phyloP scores from a whole-genome alignment of 2,888 invertebrate species.

The Psylliodes chrysocephalus region DNA sequence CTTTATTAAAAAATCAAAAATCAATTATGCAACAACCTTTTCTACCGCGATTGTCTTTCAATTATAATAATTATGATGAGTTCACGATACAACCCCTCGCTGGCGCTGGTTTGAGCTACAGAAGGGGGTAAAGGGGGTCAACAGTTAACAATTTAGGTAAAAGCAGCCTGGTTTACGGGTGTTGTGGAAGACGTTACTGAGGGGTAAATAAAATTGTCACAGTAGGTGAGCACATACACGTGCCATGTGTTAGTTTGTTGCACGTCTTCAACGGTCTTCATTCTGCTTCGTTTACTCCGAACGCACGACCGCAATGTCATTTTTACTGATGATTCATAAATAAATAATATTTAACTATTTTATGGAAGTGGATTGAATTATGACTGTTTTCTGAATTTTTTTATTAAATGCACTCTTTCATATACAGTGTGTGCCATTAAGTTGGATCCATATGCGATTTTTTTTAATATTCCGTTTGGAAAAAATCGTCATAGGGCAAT shows the following conservation, averaged over 20 bases:
- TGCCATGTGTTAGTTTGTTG: conserved; percentile 50
- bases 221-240: conserved; percentile 51
- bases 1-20: no score
- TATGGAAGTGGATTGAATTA: no score
- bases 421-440: no score
- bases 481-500: no score
- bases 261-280: conserved; percentile 50
- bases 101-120: neutral
- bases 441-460: no score
- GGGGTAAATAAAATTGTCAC: conserved; percentile 48
- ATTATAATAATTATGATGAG: neutral
- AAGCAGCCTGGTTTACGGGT: conserved; percentile 24
- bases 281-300: conserved; percentile 32
- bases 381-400: no score
- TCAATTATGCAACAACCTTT: no score
- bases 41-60: neutral
- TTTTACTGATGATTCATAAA: conserved; percentile 25
- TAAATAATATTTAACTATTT: no score
- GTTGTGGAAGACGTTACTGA: conserved; percentile 38
- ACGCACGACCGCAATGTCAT: conserved; percentile 8
- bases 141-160: conserved; percentile 43
- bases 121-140: conserved; percentile 20
- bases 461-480: no score
- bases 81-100: neutral
- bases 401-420: no score